A percentile compares a stretch with the other conserved stretches of the same genome.
Evolutionary conservation across 2,113 vertebrate species (phyloP).

Genomic region (Pipra filicauda): DNA sequence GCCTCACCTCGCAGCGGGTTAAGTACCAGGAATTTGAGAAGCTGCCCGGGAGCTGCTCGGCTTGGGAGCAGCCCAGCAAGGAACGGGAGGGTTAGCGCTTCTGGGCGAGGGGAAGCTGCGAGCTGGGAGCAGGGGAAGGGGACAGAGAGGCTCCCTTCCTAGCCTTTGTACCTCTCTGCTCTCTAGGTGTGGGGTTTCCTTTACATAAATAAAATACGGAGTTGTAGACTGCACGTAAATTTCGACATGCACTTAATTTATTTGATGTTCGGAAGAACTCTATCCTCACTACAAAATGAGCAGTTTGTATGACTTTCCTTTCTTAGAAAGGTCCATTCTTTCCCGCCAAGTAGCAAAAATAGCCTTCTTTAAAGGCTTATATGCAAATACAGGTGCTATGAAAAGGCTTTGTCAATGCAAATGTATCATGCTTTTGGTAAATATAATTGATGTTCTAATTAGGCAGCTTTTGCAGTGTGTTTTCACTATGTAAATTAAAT

Average conservation of each 20-base stretch:
- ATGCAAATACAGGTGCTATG: not conserved
- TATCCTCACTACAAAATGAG: not conserved
- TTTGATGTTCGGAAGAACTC: not conserved
- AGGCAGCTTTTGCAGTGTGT: not conserved
- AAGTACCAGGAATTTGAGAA: not conserved
- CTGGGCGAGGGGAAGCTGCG: not conserved
- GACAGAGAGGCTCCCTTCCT: not conserved
- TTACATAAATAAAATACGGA: rapidly evolving
- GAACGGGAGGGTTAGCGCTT: not conserved
- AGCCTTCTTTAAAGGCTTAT: not conserved
- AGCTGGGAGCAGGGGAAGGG: not conserved
- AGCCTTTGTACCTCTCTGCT: not conserved
- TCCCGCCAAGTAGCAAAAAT: not conserved
- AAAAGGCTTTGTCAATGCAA: not conserved
- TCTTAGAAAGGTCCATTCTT: not conserved
- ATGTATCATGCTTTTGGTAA: not conserved
- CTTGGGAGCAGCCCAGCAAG: not conserved
- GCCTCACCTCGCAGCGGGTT: not conserved
- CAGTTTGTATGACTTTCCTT: not conserved
- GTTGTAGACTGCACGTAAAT: too few species aligned
- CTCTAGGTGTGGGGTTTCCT: not conserved
- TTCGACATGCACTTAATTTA: rapidly evolving
- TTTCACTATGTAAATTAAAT: not conserved
- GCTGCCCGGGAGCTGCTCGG: not conserved
- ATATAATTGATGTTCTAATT: not conserved